Percentiles rank a stretch among this genome's conserved stretches.
Conservation (phyloP, 2,888 invertebrate species). For the Cordilura impudica region DNA sequence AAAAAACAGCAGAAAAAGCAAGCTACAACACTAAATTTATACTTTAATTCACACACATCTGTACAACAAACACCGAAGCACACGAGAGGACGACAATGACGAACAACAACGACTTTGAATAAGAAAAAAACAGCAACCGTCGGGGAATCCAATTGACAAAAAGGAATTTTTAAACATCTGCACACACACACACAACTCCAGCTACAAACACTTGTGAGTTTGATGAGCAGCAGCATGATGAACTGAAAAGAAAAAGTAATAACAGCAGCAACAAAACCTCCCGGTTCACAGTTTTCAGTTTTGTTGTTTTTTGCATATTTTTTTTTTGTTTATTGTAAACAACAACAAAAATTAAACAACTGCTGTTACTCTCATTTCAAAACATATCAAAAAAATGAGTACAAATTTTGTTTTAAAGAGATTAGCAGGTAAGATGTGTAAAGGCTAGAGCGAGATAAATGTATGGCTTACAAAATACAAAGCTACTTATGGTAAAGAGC, state of each 20-base stretch:
- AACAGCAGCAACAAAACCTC: constrained; percentile 40
- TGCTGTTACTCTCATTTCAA: background rate
- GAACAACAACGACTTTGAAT: constrained; percentile 1
- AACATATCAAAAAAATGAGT: background rate
- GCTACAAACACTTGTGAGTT: constrained; percentile 44
- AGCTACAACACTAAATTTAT: constrained; percentile 3
- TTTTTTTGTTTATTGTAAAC: constrained; percentile 28
- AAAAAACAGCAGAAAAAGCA: background rate
- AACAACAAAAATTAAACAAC: constrained; percentile 23
- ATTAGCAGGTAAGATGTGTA: background rate
- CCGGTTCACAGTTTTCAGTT: constrained; percentile 54
- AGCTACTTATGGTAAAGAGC: constrained; percentile 41
- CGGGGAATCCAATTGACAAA: constrained; percentile 62
- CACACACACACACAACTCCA: constrained; percentile 43
- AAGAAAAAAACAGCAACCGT: constrained; percentile 39
- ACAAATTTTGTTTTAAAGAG: background rate
- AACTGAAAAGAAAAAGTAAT: constrained; percentile 1
- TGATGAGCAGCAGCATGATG: constrained; percentile 41
- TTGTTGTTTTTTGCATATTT: background rate
- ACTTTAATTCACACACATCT: background rate
- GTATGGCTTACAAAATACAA: constrained; percentile 3
- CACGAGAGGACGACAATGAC: constrained; percentile 63
- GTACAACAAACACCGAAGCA: constrained; percentile 60
- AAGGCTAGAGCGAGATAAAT: constrained; percentile 11
- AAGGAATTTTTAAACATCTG: constrained; percentile 60